phyloP scores from a whole-genome alignment of 2,797 vertebrate species.

The Acipenser oxyrinchus region DNA sequence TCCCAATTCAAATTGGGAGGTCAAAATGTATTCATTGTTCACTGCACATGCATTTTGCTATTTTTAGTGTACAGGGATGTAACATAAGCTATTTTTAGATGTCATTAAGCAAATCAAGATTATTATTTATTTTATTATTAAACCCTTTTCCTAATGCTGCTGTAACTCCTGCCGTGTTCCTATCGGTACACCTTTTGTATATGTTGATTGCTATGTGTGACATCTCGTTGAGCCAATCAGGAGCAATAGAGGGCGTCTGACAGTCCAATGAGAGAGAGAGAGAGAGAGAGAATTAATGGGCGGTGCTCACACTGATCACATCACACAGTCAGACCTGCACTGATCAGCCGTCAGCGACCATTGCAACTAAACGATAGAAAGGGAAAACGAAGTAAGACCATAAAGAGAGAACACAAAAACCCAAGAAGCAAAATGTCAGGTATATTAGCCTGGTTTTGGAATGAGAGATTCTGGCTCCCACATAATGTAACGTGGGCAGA shows the following conservation, averaged over 20 bases:
- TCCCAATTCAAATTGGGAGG: too few species aligned
- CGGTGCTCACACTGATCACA: slow-evolving; percentile 34
- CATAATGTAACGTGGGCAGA: slow-evolving; percentile 99
- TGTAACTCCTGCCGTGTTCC: neutral
- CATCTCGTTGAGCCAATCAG: slow-evolving; percentile 67
- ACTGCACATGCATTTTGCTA: too few species aligned
- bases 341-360: slow-evolving; percentile 36
- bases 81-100: neutral
- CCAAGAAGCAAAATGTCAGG: slow-evolving; percentile 80
- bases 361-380: slow-evolving; percentile 19
- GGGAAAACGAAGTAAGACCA: neutral
- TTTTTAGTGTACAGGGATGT: too few species aligned
- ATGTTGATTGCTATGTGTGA: slow-evolving; percentile 46
- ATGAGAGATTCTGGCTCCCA: slow-evolving; percentile 96
- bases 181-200: slow-evolving; percentile 20
- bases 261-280: slow-evolving; percentile 44
- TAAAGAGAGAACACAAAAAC: neutral
- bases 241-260: slow-evolving; percentile 46
- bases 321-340: slow-evolving; percentile 34
- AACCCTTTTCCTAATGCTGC: neutral
- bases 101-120: neutral
- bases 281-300: slow-evolving; percentile 41
- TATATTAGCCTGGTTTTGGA: slow-evolving; percentile 97
- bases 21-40: too few species aligned
- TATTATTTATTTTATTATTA: too few species aligned